These are phyloP conservation scores for Drosophila equinoxialis DNA, from an alignment of 1,140 invertebrate species.

Conservation along the genomic window DNA sequence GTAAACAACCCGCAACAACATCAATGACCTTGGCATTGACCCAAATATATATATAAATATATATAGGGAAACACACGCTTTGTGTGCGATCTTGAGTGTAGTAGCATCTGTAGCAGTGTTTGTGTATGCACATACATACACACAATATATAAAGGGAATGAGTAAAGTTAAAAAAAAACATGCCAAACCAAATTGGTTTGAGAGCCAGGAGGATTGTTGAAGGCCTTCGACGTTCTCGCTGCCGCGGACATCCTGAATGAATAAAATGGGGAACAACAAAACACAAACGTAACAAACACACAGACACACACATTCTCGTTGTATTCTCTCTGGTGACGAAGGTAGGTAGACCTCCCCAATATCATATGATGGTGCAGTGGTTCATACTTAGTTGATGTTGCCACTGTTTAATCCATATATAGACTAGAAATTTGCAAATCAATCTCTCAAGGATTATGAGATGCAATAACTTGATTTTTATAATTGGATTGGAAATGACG, in stretches of 20 bases:
- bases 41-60: conserved; percentile 58
- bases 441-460: background rate
- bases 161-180: conserved; percentile 43
- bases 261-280: conserved; percentile 67
- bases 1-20: conserved; percentile 60
- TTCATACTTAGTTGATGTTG: background rate
- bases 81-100: conserved; percentile 72
- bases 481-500: background rate
- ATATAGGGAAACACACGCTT: conserved; percentile 57
- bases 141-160: conserved; percentile 54
- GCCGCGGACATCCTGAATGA: conserved; percentile 62
- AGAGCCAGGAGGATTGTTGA: conserved; percentile 51
- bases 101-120: conserved; percentile 50
- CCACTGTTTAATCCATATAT: conserved; percentile 1
- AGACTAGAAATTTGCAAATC: conserved; percentile 7
- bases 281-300: conserved; percentile 33
- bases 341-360: conserved; percentile 9
- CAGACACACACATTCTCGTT: conserved; percentile 10
- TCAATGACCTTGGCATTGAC: conserved; percentile 78
- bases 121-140: conserved; percentile 50
- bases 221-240: conserved; percentile 33
- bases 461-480: conserved; percentile 1
- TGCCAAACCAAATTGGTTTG: conserved; percentile 56
- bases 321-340: background rate
- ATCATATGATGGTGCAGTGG: background rate